These are phyloP conservation scores for Chaenogobius annularis DNA, from an alignment of 2,113 vertebrate species.

Conservation along the genomic window DNA sequence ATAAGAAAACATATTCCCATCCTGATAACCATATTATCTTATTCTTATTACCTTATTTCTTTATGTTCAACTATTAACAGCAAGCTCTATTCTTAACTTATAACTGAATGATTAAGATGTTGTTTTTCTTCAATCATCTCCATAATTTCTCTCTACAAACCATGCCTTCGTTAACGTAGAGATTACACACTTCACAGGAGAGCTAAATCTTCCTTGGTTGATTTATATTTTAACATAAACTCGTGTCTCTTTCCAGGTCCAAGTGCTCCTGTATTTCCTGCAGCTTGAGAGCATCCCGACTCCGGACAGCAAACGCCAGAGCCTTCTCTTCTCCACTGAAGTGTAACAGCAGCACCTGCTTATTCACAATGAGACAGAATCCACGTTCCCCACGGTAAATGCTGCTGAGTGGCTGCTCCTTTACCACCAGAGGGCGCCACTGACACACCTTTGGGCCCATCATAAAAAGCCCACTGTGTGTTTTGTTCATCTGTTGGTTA, in stretches of 20 bases:
- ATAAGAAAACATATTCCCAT: not conserved
- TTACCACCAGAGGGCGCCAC: conserved; percentile 53
- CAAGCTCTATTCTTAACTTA: not conserved
- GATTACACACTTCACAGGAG: not conserved
- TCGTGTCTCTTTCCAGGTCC: conserved; percentile 79
- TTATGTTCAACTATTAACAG: not conserved
- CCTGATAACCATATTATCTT: not conserved
- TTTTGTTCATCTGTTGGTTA: conserved; percentile 40
- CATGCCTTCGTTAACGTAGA: not conserved
- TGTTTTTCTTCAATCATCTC: no score
- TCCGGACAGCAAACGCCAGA: conserved; percentile 96
- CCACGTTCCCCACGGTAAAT: not conserved
- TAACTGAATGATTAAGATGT: not conserved
- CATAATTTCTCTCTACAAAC: not conserved
- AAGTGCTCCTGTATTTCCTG: conserved; percentile 96
- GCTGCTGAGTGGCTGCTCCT: conserved; percentile 17
- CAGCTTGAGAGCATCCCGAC: conserved; percentile 94
- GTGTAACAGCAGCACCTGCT: conserved; percentile 75
- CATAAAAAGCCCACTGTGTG: no score
- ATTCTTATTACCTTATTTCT: not conserved
- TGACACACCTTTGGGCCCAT: conserved; percentile 1
- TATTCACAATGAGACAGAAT: not conserved
- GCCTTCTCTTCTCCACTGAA: conserved; percentile 95
- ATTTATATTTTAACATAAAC: not conserved
- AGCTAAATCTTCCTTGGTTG: not conserved